Percentiles rank a stretch among this genome's conserved stretches.
These are phyloP conservation scores for Heterocephalus glaber DNA, from an alignment of 2,113 vertebrate genomes.

Conservation along the genomic window DNA sequence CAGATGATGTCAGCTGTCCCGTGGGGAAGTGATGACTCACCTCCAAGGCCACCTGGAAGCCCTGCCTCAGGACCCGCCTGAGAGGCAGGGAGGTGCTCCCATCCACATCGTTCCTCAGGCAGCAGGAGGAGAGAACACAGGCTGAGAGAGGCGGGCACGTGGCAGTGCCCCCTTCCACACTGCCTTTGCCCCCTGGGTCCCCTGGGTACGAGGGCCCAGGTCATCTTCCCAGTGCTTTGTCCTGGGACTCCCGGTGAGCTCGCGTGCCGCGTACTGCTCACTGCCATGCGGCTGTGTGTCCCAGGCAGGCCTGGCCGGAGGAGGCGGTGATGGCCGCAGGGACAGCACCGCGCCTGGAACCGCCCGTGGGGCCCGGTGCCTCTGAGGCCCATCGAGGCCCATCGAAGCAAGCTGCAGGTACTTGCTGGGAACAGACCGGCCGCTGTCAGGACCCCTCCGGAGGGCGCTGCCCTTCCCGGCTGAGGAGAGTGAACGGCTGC, in stretches of 20 bases:
- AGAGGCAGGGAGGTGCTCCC: background rate
- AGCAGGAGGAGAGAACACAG: background rate
- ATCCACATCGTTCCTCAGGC: background rate
- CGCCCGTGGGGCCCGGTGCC: background rate
- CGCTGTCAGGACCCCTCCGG: too few species aligned
- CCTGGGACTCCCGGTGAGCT: conserved; percentile 22
- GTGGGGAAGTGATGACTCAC: background rate
- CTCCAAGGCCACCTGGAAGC: background rate
- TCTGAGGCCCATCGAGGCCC: too few species aligned
- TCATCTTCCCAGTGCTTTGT: background rate
- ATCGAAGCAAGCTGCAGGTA: too few species aligned
- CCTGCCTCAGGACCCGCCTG: background rate
- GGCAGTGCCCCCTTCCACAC: background rate
- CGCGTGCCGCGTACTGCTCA: too few species aligned
- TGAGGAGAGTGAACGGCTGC: conserved; percentile 34
- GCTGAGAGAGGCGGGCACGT: background rate
- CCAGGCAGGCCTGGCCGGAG: too few species aligned
- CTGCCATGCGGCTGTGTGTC: too few species aligned
- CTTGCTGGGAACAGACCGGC: too few species aligned
- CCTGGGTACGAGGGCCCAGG: background rate
- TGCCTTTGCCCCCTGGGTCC: fast-evolving
- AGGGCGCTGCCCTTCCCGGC: background rate
- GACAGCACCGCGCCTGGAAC: too few species aligned
- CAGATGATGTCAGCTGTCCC: background rate
- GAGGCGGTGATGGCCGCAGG: too few species aligned